Percentiles rank a stretch among this genome's conserved stretches.
phyloP scores from a whole-genome alignment of 1,140 invertebrate genomes.

The Heliconius hewitsoni region DNA sequence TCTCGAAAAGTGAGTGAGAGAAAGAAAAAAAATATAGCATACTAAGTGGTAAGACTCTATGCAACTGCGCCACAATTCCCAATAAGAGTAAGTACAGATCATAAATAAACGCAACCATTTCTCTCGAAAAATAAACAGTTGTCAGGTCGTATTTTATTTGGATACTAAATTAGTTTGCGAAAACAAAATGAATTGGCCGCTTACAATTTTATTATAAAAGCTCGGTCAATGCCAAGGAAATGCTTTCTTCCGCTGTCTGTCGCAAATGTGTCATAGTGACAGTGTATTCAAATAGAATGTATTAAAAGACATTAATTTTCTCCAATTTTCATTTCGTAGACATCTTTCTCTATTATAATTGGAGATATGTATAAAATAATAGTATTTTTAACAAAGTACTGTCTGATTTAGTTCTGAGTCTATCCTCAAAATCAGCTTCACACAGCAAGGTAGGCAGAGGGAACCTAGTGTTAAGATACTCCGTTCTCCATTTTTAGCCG shows the following conservation, averaged over 20 bases:
- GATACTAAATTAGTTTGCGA: conserved; percentile 25
- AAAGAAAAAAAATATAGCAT: too few species aligned
- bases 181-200: conserved; percentile 26
- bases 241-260: conserved; percentile 26
- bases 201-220: conserved; percentile 36
- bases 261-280: conserved; percentile 19
- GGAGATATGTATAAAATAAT: too few species aligned
- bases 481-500: too few species aligned
- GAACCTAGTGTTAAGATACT: too few species aligned
- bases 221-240: conserved; percentile 43
- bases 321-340: too few species aligned
- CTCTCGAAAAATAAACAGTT: background rate
- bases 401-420: too few species aligned
- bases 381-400: too few species aligned
- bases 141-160: conserved; percentile 11
- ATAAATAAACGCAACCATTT: conserved; percentile 2
- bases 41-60: background rate
- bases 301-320: too few species aligned
- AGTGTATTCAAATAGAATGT: conserved; percentile 23
- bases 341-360: too few species aligned
- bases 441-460: too few species aligned
- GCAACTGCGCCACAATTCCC: background rate
- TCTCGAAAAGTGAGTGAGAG: too few species aligned
- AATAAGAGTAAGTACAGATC: background rate
- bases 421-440: too few species aligned